Conservation (phyloP, 92 coral and sea anemone species). For the Actinernus sp. region DNA sequence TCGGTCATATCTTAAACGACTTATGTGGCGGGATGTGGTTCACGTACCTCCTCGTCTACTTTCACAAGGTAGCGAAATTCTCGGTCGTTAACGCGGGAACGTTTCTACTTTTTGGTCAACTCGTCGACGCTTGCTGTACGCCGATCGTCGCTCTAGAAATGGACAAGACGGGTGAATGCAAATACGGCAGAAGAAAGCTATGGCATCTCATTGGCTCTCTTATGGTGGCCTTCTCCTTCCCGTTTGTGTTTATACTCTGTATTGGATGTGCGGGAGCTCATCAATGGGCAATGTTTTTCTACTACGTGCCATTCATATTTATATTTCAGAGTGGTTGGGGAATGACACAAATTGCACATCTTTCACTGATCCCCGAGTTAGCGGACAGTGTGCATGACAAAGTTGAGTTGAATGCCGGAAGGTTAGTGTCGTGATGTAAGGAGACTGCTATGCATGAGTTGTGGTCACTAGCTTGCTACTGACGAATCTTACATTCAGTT, state of each 20-base stretch:
- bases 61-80: constrained; percentile 13
- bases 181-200: constrained; percentile 27
- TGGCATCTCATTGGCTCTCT: constrained; percentile 41
- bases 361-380: constrained; percentile 33
- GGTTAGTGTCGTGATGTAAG: no score
- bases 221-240: constrained; percentile 12
- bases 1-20: constrained; percentile 43
- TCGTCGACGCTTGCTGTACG: constrained; percentile 27
- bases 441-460: no score
- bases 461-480: no score
- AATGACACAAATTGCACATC: constrained; percentile 30
- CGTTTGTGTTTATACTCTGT: constrained; percentile 33
- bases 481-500: no score
- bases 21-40: constrained; percentile 32
- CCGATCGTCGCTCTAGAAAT: constrained; percentile 35
- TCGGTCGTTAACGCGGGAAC: constrained; percentile 29
- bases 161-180: constrained; percentile 21
- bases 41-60: constrained; percentile 27
- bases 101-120: constrained; percentile 29
- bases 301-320: constrained; percentile 43
- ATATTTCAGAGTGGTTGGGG: constrained; percentile 46
- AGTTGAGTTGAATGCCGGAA: constrained; percentile 37
- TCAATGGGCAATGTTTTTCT: constrained; percentile 44
- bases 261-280: constrained; percentile 9
- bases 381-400: constrained; percentile 30